These are phyloP conservation scores for Danaus melanippus DNA, from an alignment of 1,140 invertebrate species.

Conservation along the genomic window DNA sequence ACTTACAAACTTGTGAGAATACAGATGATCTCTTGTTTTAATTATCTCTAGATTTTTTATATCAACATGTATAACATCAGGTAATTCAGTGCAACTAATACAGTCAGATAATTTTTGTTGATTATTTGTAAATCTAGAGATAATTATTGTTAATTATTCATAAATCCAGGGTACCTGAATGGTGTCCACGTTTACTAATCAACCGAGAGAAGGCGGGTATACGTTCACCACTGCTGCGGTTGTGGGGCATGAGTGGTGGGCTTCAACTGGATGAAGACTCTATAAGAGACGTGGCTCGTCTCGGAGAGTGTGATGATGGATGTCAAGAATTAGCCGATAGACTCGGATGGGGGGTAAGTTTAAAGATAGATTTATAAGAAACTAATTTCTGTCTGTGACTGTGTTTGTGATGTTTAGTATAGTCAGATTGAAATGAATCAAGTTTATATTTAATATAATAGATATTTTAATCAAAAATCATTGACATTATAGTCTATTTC, in stretches of 20 bases:
- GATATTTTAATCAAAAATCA: no score
- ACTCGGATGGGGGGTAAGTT: constrained; percentile 85
- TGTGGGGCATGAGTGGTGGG: constrained; percentile 65
- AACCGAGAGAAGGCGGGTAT: constrained; percentile 82
- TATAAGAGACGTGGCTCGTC: constrained; percentile 86
- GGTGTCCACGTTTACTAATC: constrained; percentile 86
- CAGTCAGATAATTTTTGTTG: no score
- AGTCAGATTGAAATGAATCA: no score
- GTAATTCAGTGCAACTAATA: no score
- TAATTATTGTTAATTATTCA: neutral
- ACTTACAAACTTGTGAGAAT: no score
- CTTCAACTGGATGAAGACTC: constrained; percentile 80
- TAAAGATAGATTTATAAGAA: neutral
- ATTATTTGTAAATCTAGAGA: constrained; percentile 3
- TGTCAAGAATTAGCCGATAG: constrained; percentile 83
- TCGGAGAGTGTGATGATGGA: constrained; percentile 92
- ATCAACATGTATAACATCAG: no score
- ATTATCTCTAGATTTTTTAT: no score
- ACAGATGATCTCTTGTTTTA: no score
- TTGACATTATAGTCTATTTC: no score
- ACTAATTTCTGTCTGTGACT: no score
- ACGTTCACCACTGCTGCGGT: constrained; percentile 39
- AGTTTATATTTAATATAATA: no score
- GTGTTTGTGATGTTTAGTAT: no score
- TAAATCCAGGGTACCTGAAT: constrained; percentile 73